phyloP scores from a whole-genome alignment of 2,797 vertebrate species.

The Ispidina picta region DNA sequence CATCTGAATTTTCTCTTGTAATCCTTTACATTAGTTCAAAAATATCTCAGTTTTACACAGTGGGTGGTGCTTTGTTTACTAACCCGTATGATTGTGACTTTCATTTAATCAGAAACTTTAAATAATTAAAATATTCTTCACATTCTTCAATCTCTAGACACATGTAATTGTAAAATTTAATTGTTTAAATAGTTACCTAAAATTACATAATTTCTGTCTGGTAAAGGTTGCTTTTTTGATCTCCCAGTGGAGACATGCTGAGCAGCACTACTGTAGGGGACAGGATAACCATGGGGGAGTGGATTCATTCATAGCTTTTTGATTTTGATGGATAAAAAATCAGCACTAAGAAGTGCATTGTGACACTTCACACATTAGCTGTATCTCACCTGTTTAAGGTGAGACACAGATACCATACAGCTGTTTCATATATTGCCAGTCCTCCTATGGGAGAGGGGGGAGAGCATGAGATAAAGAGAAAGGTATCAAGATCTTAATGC shows the following conservation, averaged over 20 bases:
- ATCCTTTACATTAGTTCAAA: neutral
- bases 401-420: neutral
- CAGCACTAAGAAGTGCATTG: neutral
- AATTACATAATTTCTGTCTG: neutral
- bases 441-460: neutral
- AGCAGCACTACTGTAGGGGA: neutral
- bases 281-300: neutral
- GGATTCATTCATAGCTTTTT: neutral
- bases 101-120: neutral
- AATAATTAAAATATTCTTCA: slow-evolving; percentile 27
- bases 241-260: neutral
- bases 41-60: neutral
- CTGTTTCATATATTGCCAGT: neutral
- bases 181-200: slow-evolving; percentile 43
- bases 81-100: neutral
- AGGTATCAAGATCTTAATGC: neutral
- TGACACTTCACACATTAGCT: neutral
- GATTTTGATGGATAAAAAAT: neutral
- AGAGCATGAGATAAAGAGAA: neutral
- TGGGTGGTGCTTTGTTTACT: neutral
- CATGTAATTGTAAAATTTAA: neutral
- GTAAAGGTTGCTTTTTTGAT: neutral
- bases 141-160: slow-evolving; percentile 16
- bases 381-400: neutral
- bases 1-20: neutral